Base-by-base conservation (phyloP, 2,888 invertebrate species). In the Zaprionus lineosus region DNA sequence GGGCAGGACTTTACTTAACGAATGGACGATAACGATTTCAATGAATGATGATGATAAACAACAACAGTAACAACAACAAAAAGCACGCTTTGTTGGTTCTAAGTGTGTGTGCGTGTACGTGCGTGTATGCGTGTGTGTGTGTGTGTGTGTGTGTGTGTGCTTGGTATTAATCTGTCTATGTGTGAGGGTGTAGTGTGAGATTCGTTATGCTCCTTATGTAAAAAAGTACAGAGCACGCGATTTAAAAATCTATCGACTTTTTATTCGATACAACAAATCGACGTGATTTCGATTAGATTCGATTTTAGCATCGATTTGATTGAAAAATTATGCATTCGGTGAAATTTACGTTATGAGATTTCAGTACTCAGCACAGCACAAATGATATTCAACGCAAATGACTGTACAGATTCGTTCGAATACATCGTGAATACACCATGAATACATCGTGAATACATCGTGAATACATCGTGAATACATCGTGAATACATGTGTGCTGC, bases 331-430 rank as follows among this genome's bases (percentile, higher is more conserved):
- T 70, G 68, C 58, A 69, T 84, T 79, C 83, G 83, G 78, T 85
- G 83, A 86, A 85, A 87, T 84, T 87, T 88, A 88, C 88, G 88
- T 88, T 88, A 88, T 88, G 88, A 81, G 83, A 86, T 88, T 88
- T 88, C 88, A 71, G 71, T 86, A 88, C 87, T 87, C 73, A 74
- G 64, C 57, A 74, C 77, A 87, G 86, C 82, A 84, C 86, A 86
- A 79, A 84, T 67, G 51, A 73, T 68, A 81, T 68, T 67, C 61
- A 29, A 48, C 65, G 60, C 33, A 33, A 51, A 43, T 37, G 29
- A 56, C 33, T 29, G 4, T 40, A 39, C n/a, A n/a, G n/a, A n/a
- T n/a, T n/a, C n/a, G n/a, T n/a, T n/a, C n/a, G 15, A 16, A 36
- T 11, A 4, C 16, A 12, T 34, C 8, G 24, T 21, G 43, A 12